Evolutionary conservation across 2,888 invertebrate species (phyloP), one percentile per base, ranked within the genome.

Genomic region (Sminthurides aquaticus): DNA sequence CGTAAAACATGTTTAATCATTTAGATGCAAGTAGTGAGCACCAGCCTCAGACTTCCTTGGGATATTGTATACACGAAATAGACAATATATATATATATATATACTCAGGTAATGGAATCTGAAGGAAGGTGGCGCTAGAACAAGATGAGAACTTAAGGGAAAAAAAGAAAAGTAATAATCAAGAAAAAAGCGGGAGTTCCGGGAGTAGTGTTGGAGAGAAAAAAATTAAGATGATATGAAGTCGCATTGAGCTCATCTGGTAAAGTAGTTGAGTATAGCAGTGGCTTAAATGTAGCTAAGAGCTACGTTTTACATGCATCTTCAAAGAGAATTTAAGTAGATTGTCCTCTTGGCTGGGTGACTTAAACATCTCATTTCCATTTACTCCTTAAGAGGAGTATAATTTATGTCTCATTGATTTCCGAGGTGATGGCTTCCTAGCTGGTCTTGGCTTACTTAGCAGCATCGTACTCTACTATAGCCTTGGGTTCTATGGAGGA

Each of bases 321-420:
- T 34, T 34, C 5, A 34, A 34, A 34, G 43, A 5, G 43, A 15
- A 34, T 34, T 34, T 34, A 15, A 34, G 43, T 34, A 34, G 43
- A 34, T 34, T 34, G 43, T 34, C 43, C 43, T 34, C 43, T 34
- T 34, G 49, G 49, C 28, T 48, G 8, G 43, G 43, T 34, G 43
- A 52, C 34, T 26, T 26, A 48, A 55, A 67, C 63, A 65, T 65
- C 67, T 68, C 66, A 70, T 70, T 68, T 61, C 66, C 70, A 68
- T 69, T 70, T 69, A 66, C 67, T 65, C 65, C 60, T 60, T 57
- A 61, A 58, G 60, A 62, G 22, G 62, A 54, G 64, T 58, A 62
- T 67, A 67, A 62, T 67, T 68, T 69, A 65, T 66, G 66, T 68
- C 66, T 65, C 65, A 67, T 69, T 69, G 68, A 71, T 70, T 71